A percentile compares a stretch with the other conserved stretches of the same genome.
phyloP scores from a whole-genome alignment of 2,113 vertebrate species.

The Nerophis ophidion region DNA sequence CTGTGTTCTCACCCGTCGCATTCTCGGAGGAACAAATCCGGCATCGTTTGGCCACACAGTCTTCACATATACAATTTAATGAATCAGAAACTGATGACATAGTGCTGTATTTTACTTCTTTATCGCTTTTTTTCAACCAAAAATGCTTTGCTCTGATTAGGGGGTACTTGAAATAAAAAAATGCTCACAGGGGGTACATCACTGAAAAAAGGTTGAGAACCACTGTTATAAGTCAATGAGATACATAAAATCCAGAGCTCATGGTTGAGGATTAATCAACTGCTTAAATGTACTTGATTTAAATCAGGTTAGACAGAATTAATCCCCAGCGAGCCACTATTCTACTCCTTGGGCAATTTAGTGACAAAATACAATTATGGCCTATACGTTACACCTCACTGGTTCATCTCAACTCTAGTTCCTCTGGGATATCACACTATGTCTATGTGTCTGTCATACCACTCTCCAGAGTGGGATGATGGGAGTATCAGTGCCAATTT shows the following conservation, averaged over 20 bases:
- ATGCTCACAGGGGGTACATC: no score
- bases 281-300: conserved; percentile 63
- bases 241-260: conserved; percentile 70
- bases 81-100: no score
- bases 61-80: no score
- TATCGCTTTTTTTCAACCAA: no score
- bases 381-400: conserved; percentile 63
- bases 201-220: no score
- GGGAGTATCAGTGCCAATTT: neutral
- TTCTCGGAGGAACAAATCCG: no score
- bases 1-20: no score
- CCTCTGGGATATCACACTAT: conserved; percentile 26
- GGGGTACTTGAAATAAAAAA: no score
- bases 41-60: no score
- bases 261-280: conserved; percentile 73
- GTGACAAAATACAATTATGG: conserved; percentile 72
- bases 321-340: conserved; percentile 64
- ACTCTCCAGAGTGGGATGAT: conserved; percentile 17
- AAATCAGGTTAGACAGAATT: conserved; percentile 73
- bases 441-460: conserved; percentile 24
- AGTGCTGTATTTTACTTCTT: no score
- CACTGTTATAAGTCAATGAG: conserved; percentile 69
- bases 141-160: no score
- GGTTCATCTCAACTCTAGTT: conserved; percentile 57
- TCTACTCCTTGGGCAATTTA: conserved; percentile 70